These are phyloP conservation scores for Buphagus erythrorhynchus DNA, from an alignment of 2,797 vertebrate species.

Conservation along the genomic window DNA sequence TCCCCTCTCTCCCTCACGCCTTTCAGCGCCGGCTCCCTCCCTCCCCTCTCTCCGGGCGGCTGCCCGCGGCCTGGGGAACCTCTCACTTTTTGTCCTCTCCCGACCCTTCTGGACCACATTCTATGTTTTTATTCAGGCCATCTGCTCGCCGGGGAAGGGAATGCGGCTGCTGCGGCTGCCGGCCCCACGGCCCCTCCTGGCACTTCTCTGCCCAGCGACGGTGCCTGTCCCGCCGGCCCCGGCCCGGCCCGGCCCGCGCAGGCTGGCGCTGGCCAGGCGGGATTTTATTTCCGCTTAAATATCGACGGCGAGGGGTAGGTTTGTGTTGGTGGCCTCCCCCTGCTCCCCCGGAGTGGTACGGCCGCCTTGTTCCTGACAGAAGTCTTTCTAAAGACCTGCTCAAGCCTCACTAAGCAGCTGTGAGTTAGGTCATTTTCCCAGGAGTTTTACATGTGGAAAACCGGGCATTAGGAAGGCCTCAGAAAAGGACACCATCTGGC, in stretches of 20 bases:
- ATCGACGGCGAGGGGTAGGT: constrained; percentile 69
- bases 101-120: constrained; percentile 86
- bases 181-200: constrained; percentile 36
- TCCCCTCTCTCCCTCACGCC: constrained; percentile 77
- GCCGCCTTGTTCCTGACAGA: constrained; percentile 91
- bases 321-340: constrained; percentile 66
- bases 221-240: neutral
- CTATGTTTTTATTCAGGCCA: constrained; percentile 91
- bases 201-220: constrained; percentile 9
- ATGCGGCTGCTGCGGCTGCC: constrained; percentile 36
- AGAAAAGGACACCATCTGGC: constrained; percentile 99
- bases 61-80: constrained; percentile 88
- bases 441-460: constrained; percentile 95
- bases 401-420: constrained; percentile 99
- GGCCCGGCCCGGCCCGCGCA: neutral
- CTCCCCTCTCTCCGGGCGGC: constrained; percentile 83
- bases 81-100: constrained; percentile 92
- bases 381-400: constrained; percentile 98
- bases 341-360: constrained; percentile 82
- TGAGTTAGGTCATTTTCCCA: constrained; percentile 99
- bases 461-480: constrained; percentile 97
- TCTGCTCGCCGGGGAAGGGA: constrained; percentile 86
- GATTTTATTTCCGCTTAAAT: constrained; percentile 65
- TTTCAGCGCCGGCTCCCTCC: constrained; percentile 68
- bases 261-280: neutral